Conservation (phyloP, 2,888 invertebrate species). For the Congeria kusceri region DNA sequence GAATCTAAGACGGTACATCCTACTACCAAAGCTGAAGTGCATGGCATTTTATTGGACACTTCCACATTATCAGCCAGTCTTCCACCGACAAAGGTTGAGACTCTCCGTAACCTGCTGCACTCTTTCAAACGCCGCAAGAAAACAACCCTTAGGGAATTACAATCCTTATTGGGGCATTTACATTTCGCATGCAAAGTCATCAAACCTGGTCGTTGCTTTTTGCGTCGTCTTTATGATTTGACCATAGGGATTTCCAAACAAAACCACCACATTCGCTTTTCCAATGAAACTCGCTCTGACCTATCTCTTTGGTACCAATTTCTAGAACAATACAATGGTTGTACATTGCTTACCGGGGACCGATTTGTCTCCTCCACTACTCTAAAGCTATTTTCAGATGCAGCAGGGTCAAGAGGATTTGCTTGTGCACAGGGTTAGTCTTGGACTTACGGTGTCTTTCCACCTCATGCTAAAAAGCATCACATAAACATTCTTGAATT, state of each 20-base stretch:
- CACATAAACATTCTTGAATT: conserved; percentile 44
- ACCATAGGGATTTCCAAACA: conserved; percentile 15
- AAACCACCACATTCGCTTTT: conserved; percentile 25
- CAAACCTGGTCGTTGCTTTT: conserved; percentile 43
- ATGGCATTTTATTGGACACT: conserved; percentile 33
- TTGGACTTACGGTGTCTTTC: conserved; percentile 40
- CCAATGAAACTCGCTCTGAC: conserved; percentile 27
- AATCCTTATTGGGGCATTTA: conserved; percentile 31
- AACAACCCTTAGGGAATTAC: conserved; percentile 15
- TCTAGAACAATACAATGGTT: conserved; percentile 31
- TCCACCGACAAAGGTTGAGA: conserved; percentile 13
- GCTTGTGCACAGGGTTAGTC: conserved; percentile 13
- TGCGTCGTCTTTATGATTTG: conserved; percentile 40
- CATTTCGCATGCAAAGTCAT: conserved; percentile 47
- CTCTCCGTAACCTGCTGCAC: background rate
- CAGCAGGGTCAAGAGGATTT: conserved; percentile 32
- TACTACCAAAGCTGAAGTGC: conserved; percentile 18
- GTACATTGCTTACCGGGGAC: conserved; percentile 35
- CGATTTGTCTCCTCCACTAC: conserved; percentile 36
- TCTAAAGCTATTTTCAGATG: conserved; percentile 24
- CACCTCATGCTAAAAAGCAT: conserved; percentile 2
- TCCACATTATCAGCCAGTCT: conserved; percentile 16
- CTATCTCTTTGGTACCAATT: conserved; percentile 29
- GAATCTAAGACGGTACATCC: conserved; percentile 18
- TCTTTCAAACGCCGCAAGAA: conserved; percentile 14